These are phyloP conservation scores for Eira barbara DNA, from an alignment of 2,113 vertebrate species.

Conservation along the genomic window DNA sequence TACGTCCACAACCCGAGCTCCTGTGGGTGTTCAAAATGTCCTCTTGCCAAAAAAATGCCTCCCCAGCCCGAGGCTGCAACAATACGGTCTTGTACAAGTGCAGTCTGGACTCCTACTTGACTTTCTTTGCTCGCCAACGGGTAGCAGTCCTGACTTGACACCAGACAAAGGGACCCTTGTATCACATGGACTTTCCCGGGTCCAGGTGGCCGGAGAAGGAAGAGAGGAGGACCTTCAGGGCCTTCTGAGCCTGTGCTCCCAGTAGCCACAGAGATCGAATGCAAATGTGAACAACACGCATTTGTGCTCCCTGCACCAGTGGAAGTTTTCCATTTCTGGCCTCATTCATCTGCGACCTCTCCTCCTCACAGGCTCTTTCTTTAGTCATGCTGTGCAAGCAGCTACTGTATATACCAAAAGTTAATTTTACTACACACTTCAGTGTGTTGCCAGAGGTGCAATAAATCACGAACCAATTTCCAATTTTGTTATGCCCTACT, in stretches of 20 bases:
- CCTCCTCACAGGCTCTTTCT: conserved; percentile 67
- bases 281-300: conserved; percentile 23
- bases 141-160: conserved; percentile 38
- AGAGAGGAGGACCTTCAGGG: conserved; percentile 52
- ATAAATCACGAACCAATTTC: conserved; percentile 80
- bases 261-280: conserved; percentile 63
- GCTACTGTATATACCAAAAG: conserved; percentile 66
- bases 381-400: conserved; percentile 76
- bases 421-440: conserved; percentile 69
- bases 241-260: conserved; percentile 49
- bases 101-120: background rate
- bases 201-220: conserved; percentile 54
- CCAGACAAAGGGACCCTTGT: conserved; percentile 62
- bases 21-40: conserved; percentile 59
- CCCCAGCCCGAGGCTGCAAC: conserved; percentile 33
- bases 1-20: conserved; percentile 40
- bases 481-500: conserved; percentile 75
- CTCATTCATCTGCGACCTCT: conserved; percentile 68
- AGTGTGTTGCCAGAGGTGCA: conserved; percentile 60
- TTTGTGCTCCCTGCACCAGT: conserved; percentile 48
- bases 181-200: conserved; percentile 9
- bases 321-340: conserved; percentile 75
- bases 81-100: conserved; percentile 40
- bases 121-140: background rate
- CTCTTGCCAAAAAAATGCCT: conserved; percentile 57